Conservation (phyloP, 2,797 vertebrate species). For the Calcarius lapponicus region DNA sequence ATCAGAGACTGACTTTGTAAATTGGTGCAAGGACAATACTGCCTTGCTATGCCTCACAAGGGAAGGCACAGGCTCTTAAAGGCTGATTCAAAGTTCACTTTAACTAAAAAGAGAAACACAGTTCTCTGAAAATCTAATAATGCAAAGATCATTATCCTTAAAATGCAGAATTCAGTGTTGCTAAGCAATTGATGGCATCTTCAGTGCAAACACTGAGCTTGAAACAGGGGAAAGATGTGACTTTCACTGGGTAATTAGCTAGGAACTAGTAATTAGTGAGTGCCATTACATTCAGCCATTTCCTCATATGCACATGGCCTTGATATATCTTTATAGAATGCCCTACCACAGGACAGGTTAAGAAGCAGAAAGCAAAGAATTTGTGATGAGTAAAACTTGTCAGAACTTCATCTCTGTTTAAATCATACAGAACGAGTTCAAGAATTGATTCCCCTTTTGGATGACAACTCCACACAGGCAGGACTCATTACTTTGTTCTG, state of each 20-base stretch:
- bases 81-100: background rate
- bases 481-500: background rate
- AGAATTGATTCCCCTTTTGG: background rate
- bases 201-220: background rate
- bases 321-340: background rate
- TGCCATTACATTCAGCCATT: background rate
- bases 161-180: slow-evolving; percentile 5
- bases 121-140: background rate
- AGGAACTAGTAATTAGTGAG: background rate
- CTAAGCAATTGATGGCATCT: slow-evolving; percentile 6
- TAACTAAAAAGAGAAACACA: background rate
- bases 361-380: background rate
- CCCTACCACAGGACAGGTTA: background rate
- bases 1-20: background rate
- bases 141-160: background rate
- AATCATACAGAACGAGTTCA: background rate
- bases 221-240: background rate
- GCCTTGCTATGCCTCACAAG: background rate
- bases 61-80: background rate
- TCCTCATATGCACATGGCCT: background rate
- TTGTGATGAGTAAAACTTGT: background rate
- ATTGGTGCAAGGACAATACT: background rate
- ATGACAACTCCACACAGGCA: background rate
- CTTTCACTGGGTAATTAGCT: background rate
- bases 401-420: slow-evolving; percentile 16